Evolutionary conservation across 1,140 invertebrate genomes (phyloP).

Genomic region (Dinothrombium tinctorium): DNA sequence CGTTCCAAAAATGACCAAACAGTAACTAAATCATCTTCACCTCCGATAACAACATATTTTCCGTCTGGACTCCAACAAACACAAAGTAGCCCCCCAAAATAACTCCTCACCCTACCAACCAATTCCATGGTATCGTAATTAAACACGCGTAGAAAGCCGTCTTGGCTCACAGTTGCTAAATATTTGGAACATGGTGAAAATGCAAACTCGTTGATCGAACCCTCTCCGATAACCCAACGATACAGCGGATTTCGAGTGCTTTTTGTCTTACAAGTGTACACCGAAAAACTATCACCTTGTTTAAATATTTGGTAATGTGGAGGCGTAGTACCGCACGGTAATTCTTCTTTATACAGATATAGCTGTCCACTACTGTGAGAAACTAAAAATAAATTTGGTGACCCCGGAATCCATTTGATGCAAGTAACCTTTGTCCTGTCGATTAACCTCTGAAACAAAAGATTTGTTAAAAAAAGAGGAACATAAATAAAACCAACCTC

Average conservation of each 20-base stretch:
- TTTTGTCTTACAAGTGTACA: conserved; percentile 89
- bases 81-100: conserved; percentile 81
- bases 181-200: conserved; percentile 85
- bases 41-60: conserved; percentile 80
- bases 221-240: conserved; percentile 49
- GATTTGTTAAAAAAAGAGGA: conserved; percentile 16
- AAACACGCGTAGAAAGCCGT: conserved; percentile 87
- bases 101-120: conserved; percentile 65
- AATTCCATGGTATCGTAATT: conserved; percentile 93
- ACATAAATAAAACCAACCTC: conserved; percentile 29
- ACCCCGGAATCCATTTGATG: conserved; percentile 85
- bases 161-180: conserved; percentile 76
- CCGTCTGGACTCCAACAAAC: conserved; percentile 96
- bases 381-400: conserved; percentile 71
- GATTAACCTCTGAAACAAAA: conserved; percentile 56
- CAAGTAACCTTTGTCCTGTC: conserved; percentile 98
- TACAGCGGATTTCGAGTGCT: conserved; percentile 84
- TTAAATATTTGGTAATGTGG: conserved; percentile 79
- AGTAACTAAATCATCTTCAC: conserved; percentile 94
- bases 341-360: conserved; percentile 90
- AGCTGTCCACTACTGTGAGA: conserved; percentile 88
- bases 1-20: conserved; percentile 87
- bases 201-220: conserved; percentile 81
- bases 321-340: conserved; percentile 55
- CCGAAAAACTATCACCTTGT: conserved; percentile 72